Evolutionary conservation across 1,140 invertebrate genomes (phyloP), one percentile per base, ranked within the genome.

Genomic region (Drosophila elegans): DNA sequence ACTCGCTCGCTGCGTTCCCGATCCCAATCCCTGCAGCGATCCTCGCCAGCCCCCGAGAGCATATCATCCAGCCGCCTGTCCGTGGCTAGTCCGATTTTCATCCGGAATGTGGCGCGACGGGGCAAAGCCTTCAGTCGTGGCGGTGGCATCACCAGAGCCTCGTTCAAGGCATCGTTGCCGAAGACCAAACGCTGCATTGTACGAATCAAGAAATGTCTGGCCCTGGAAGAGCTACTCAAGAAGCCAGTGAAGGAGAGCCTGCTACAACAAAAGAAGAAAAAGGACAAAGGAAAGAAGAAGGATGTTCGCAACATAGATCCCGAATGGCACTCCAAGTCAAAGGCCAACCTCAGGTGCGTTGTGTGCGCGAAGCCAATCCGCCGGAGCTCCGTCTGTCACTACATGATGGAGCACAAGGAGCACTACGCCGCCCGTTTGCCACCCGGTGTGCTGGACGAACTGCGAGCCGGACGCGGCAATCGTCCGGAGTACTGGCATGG

Each of bases 341-440:
- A 5, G 13, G 80, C 49, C 0, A 1, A 27, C 2, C n/a, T 1
- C 0, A 36, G 6, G 12, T 93, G 93, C 32, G 92, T 93, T 12
- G 94, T 94, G 0, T 96, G 95, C 74, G 53, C 90, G 0, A 94
- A 5, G 6, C 1, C 0, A 0, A 49, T 39, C 2, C 1, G 9
- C 21, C 2, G 42, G 13, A 32, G 41, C 9, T 38, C 48, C 93
- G 91, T 41, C 93, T 94, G 3, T 91, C 95, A 96, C 88, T 95
- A 95, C 45, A 90, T 93, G 25, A 81, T 92, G 0, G 72, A 64
- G 21, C 95, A 96, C 89, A 91, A 92, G 2, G 95, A 96, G 80
- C 92, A 94, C 9, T 90, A 94, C 9, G 93, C 93, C 32, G 93
- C 95, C 0, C 92, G 95, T 16, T 55, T 95, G 3, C 78, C 93